Evolutionary conservation across 2,113 vertebrate genomes (phyloP).

Genomic region (Caloenas nicobarica): DNA sequence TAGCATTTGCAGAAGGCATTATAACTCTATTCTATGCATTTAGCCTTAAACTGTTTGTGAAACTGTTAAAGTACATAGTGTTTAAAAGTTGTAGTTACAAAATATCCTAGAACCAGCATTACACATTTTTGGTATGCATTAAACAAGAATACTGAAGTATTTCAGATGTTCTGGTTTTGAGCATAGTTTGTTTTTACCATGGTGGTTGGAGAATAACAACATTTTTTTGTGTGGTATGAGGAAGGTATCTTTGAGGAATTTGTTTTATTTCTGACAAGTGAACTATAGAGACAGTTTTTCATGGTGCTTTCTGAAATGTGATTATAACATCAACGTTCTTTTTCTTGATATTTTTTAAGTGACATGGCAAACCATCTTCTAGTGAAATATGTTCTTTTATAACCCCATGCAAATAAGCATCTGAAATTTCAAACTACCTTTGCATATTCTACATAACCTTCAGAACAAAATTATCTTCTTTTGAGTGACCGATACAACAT

Average conservation of each 20-base stretch:
- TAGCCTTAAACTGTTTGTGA: neutral
- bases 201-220: neutral
- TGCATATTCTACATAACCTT: neutral
- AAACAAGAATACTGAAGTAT: neutral
- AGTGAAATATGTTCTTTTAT: neutral
- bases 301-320: neutral
- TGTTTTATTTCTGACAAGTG: neutral
- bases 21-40: neutral
- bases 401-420: neutral
- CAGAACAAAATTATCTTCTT: neutral
- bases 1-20: neutral
- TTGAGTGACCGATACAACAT: neutral
- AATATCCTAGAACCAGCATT: neutral
- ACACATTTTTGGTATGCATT: neutral
- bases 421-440: neutral
- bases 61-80: neutral
- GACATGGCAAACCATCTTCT: neutral
- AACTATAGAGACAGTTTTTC: neutral
- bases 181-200: neutral
- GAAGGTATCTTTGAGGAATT: neutral
- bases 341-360: neutral
- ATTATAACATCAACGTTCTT: neutral
- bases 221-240: neutral
- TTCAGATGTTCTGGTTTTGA: neutral
- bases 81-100: neutral